These are phyloP conservation scores for Coelinius sp. DNA, from an alignment of 2,888 invertebrate species.

Conservation along the genomic window DNA sequence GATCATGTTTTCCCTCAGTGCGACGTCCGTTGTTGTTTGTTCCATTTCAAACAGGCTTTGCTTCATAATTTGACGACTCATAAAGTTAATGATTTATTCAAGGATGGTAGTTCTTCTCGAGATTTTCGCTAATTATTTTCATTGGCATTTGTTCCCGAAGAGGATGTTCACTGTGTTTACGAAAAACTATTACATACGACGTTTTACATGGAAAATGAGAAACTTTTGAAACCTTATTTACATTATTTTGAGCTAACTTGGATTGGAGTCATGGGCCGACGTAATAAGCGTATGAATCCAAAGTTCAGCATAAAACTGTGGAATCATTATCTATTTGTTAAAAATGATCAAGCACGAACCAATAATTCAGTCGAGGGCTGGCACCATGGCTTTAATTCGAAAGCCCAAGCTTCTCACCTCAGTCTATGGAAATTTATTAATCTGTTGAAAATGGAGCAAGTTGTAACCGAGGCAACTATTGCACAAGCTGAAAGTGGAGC, in stretches of 20 bases:
- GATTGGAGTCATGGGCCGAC: too few species aligned
- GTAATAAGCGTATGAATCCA: too few species aligned
- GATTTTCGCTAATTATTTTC: too few species aligned
- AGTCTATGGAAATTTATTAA: neutral
- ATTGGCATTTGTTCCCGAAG: too few species aligned
- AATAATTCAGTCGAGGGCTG: constrained; percentile 14
- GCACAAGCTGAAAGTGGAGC: too few species aligned
- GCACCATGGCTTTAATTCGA: constrained; percentile 7
- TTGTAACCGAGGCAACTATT: neutral
- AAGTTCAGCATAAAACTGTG: neutral
- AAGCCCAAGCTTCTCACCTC: neutral
- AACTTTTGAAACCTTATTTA: too few species aligned
- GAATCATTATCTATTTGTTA: neutral
- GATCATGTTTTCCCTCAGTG: neutral
- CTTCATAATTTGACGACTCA: neutral
- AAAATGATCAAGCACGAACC: neutral
- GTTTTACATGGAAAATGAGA: too few species aligned
- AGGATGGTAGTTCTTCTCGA: too few species aligned
- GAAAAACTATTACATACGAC: too few species aligned
- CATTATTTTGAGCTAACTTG: too few species aligned
- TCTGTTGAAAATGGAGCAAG: constrained; percentile 1
- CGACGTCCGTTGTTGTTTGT: neutral
- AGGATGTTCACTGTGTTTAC: too few species aligned
- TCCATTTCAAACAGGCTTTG: neutral
- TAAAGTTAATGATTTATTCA: neutral